Base-by-base conservation (phyloP, 2,888 invertebrate species). In the Phortica magna region DNA sequence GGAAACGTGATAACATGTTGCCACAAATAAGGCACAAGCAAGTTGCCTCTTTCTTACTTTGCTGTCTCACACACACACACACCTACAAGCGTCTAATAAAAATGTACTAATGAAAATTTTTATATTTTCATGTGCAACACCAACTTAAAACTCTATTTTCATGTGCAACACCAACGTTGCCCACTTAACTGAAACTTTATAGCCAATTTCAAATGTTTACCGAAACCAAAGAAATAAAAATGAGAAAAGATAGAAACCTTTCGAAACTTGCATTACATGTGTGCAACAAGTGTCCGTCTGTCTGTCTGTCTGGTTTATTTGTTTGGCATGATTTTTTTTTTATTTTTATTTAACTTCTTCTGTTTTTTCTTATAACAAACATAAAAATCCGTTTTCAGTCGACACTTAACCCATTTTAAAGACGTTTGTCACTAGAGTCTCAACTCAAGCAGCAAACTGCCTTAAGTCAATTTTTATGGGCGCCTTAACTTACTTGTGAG, bases 1-100 rank as follows among this genome's bases (percentile, higher is more conserved):
- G 76, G 77, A 78, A 81, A 88, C 88, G 86, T 87, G 85, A 87
- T 85, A 85, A 86, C 83, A 85, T 83, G 88, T 61, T 22, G 22
- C 19, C 61, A 61, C 61, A 61, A 61, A 61, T 87, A 86, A 67
- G 83, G 82, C 84, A 43, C 77, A 70, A 79, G 78, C 81, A 81
- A 79, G 83, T 71, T 72, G 81, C 79, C 14, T 48, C 14, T 9
- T 14, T 2, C 48, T 12, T 7, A 48, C 7, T 48, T 5, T 6
- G 2, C 48, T 14, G 7, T 10, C 43, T 43, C 43, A 10, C 14
- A 12, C 48, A 48, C 48, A 31, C 31, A 31, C 31, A 31, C 31
- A 31, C 31, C 31, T 31, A 31, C 31, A 31, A 31, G 31, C 31
- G 5, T 31, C n/a, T n/a, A n/a, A n/a, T n/a, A n/a, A n/a, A n/a